Base-by-base conservation (phyloP, 2,888 invertebrate genomes). In the Junonia oenone region DNA sequence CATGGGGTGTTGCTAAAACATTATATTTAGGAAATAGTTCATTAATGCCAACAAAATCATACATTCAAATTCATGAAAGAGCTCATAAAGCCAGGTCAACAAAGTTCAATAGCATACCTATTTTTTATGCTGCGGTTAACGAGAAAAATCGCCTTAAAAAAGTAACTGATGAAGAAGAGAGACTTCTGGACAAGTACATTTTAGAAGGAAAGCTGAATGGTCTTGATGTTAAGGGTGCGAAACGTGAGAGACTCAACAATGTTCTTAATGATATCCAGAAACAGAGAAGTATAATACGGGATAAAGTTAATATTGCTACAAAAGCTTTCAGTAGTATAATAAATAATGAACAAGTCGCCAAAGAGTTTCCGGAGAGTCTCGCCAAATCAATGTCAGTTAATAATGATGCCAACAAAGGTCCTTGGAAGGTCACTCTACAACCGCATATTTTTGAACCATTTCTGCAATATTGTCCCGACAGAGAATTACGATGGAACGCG, bases 1-100 rank as follows among this genome's bases (percentile, higher is more conserved):
- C 96, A 2, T 97, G 97, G 96, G 96, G 96, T 8, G 91, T 97
- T 66, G 94, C 97, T 0, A 97, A 97, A 80, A 93, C 95, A 2
- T 79, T 98, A 9, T 97, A 95, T 73, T 84, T 96, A 48, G 95
- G 96, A 4, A 95, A 96, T 71, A 94, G 94, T 68, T 93, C 94
- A 0, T 75, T 95, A 9, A 96, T 97, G 93, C 95, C 96, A 0
- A 94, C 94, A 3, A 94, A 94, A 67, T 93, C 92, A 45, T 97
- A 96, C 69, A 82, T 95, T 67, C 93, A 94, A 68, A 94, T 98
- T 62, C 95, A 97, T 69, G 94, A 95, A 59, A 91, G 97, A 65
- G 95, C 97, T 0, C 92, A 93, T 65, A 91, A 92, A 71, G 96
- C 97, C 0, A 91, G 94, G 61, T 92, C 93, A 1, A 85, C 93